Evolutionary conservation across 2,797 vertebrate species (phyloP), one percentile per base, ranked within the genome.

Genomic region (Hafferia zeledoni): DNA sequence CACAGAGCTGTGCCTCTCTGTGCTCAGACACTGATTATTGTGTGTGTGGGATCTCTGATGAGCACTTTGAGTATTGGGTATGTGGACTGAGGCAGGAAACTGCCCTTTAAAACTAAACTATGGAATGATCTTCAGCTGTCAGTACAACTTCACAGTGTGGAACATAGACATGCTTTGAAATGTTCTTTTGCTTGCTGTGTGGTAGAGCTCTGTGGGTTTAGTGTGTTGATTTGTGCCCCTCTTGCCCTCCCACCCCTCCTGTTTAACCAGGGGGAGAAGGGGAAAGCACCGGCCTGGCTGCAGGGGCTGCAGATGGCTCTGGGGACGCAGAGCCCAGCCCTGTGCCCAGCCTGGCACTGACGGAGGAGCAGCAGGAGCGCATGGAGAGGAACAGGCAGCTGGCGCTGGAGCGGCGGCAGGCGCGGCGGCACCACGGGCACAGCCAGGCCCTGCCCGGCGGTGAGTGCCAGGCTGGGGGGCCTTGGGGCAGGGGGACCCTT

Each of bases 331-430:
- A 97, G 28, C 98, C 96, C 33, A 83, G 68, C 18, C 33, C 98
- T 96, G 13, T 95, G 86, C 35, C 44, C 47, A 52, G 80, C 56
- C 5, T 83, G 4, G 47, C 46, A 7, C 97, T 99, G 37, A 99
- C 98, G 0, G 98, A 99, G 90, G 99, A 99, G 95, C 98, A 99
- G 69, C 98, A 95, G 7, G 72, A 83, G 79, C 98, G 98, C 77
- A 99, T 99, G 35, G 97, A 98, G 97, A 98, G 97, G 87, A 99
- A 99, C 97, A 98, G 98, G 87, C 98, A 96, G 95, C 97, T 97
- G 30, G 99, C 99, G 12, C 97, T 99, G 97, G 98, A 99, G 96
- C 98, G 97, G 52, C 97, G 98, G 77, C 98, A 98, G 33, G 98
- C 98, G 1, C 98, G 98, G 89, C 97, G 98, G 83, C 98, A 98